Evolutionary conservation across 2,797 vertebrate species (phyloP), one percentile per base, ranked within the genome.

Genomic region (Sternarchorhynchus goeldii): DNA sequence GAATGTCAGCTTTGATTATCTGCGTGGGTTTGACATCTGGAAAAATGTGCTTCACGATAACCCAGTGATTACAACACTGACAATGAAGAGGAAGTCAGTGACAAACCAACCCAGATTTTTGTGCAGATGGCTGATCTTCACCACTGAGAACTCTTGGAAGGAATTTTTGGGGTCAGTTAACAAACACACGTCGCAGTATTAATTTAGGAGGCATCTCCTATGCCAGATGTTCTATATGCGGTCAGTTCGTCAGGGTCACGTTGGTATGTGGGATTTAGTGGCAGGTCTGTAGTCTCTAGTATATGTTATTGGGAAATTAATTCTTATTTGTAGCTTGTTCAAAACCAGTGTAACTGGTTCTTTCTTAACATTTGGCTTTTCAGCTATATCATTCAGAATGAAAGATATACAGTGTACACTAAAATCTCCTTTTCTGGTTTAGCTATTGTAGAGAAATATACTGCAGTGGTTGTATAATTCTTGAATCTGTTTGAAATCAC

Each of bases 351-450:
- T 84, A 8, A 84, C 75, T 77, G 75, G 59, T 21, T 81, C 78
- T 59, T 67, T 81, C 25, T 79, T 80, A 39, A 16, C 34, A 70
- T 45, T 10, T 17, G 82, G 31, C 55, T 21, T 10, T 3, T 82
- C 76, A 71, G 69, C 76, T 72, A n/a, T 34, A 16, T 75, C 68
- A 4, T 79, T 72, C 8, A 84, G 7, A 62, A 84, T 82, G 39
- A 83, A 86, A n/a, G 81, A 31, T 84, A 81, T 14, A 87, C 63
- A 4, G 81, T 67, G 53, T 85, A 80, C 29, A 85, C 68, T 2
- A 87, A 14, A 25, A 81, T 65, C 36, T 83, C 84, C 20, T 81
- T 67, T 2, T 73, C 59, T 69, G 31, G 79, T 53, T 82, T 56
- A 0, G 31, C 16, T 31, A 25, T 16, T 31, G 65, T 80, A 17